Base-by-base conservation (phyloP, 2,113 vertebrate species). In the Acrocephalus arundinaceus region DNA sequence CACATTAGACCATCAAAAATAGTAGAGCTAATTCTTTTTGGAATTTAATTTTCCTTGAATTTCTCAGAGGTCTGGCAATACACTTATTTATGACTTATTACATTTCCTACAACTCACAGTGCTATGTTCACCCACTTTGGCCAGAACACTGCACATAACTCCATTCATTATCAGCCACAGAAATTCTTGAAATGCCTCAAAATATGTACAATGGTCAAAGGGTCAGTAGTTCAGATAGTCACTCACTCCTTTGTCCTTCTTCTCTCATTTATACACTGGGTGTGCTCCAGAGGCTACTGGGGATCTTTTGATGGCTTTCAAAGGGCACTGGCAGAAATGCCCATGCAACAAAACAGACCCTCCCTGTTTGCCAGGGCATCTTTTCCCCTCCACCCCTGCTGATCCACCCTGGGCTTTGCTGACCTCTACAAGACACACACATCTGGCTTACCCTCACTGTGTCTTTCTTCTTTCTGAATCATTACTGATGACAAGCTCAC, bases 151-250 rank as follows among this genome's bases (percentile, higher is more conserved):
- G 6, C 15, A 52, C 10, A 22, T 54, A 52, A 84, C 48, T 57
- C 61, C 46, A 71, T 72, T 88, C 52, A 68, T 77, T 84, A 71
- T 33, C 41, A 63, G 35, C n/a, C 75, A 97, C 74, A 92, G 61
- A 86, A 88, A 81, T 94, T n/a, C 85, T 90, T 96, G 65, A 90
- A 84, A 91, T 80, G 61, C 55, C 61, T 55, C 79, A 72, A 71
- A 86, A 84, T 45, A 72, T 22, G 58, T 49, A 31, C n/a, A 76
- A 14, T 55, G 72, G 48, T 74, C 85, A 88, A 83, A 86, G 33
- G 59, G 82, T 73, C 82, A 96, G 76, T 57, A 84, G 88, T 94
- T 90, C 82, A 84, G 54, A 81, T 2, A 59, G 52, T 81, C 55
- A 71, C 39, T 90, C 68, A 15, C 0, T 7, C 7, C 48, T 93